Evolutionary conservation across 2,797 vertebrate genomes (phyloP), one percentile per base, ranked within the genome.

Genomic region (Mastacembelus armatus): DNA sequence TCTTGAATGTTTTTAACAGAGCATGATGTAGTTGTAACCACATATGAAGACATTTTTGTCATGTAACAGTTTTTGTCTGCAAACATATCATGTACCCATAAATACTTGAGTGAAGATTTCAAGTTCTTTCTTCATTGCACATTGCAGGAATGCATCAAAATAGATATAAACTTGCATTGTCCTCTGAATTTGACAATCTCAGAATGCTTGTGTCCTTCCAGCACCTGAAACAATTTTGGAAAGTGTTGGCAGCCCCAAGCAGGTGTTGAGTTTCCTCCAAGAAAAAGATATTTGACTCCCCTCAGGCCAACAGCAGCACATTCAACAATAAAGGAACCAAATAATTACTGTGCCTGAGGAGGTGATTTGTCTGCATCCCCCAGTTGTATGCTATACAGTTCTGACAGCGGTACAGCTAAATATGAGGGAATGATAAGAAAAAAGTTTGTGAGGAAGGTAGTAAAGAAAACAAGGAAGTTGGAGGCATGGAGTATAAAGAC

Each of bases 271-370:
- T 68, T 54, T 73, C 58, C 70, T 84, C 64, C 68, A 80, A 87
- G 69, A 88, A 81, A 44, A 68, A 78, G n/a, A 81, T 76, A 77
- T 80, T 79, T 78, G 74, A 74, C 77, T 87, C 63, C 74, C 86
- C 68, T 70, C 49, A 63, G 78, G 78, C 52, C 58, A 51, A 79
- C 79, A 85, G 87, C 80, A 77, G 68, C 30, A 27, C 78, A 83
- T 85, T 88, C 84, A 85, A 84, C 84, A 88, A 88, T 89, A 85
- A 91, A 90, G 84, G 83, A 83, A 80, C 75, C 84, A 86, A 88
- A 88, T 90, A 91, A 91, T 91, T 89, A 87, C 86, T 82, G 70
- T 78, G 91, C 90, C 90, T 77, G 74, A 89, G 90, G 90, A 89
- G 65, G 64, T 56, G 74, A 77, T 79, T 72, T 79, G 82, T 90